Conservation (phyloP, 2,113 vertebrate species). For the Oenanthe melanoleuca region DNA sequence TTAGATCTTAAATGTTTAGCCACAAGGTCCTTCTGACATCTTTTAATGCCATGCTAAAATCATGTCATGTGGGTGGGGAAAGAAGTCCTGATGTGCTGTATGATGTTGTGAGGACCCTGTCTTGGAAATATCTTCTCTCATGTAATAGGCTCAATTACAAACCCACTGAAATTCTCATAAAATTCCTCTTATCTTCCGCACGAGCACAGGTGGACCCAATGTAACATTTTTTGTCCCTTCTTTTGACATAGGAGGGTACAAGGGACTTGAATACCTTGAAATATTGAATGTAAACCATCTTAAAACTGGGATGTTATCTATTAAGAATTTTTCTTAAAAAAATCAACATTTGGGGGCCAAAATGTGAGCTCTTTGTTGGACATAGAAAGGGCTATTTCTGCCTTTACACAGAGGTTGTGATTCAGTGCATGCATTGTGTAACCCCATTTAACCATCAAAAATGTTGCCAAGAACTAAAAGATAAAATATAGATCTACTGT, state of each 20-base stretch:
- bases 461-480: conserved; percentile 64
- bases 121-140: background rate
- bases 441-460: conserved; percentile 63
- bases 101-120: background rate
- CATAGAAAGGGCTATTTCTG: conserved; percentile 4
- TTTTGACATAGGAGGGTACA: background rate
- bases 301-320: background rate
- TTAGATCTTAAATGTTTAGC: background rate
- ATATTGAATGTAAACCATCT: background rate
- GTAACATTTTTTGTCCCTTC: background rate
- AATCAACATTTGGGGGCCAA: background rate
- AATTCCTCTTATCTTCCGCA: background rate
- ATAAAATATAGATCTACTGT: conserved; percentile 72
- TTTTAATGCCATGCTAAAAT: background rate
- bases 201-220: background rate
- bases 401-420: conserved; percentile 21
- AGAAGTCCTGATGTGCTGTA: background rate
- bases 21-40: background rate
- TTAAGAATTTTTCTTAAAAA: conserved; percentile 4
- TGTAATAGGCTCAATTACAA: background rate
- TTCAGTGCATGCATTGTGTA: background rate
- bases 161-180: background rate
- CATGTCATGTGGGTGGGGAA: background rate
- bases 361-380: background rate
- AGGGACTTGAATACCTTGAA: background rate